phyloP scores from a whole-genome alignment of 2,113 vertebrate genomes.

The Calidris pygmaea region DNA sequence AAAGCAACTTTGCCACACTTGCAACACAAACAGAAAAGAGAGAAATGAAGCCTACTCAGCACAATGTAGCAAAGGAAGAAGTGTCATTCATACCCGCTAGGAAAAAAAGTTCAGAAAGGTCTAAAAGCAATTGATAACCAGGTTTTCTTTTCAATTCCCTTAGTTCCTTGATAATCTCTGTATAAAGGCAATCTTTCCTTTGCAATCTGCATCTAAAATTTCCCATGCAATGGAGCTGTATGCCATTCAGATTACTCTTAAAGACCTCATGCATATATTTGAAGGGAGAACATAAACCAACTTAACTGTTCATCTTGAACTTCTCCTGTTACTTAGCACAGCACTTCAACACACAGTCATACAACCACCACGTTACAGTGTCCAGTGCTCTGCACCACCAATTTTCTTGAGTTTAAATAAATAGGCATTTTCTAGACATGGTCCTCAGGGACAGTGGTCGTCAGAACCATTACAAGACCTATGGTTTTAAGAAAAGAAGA shows the following conservation, averaged over 20 bases:
- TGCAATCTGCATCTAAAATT: not conserved
- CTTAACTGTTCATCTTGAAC: not conserved
- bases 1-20: not conserved
- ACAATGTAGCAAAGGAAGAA: not conserved
- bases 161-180: not conserved
- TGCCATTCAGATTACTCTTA: not conserved
- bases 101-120: not conserved
- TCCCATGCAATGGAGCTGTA: not conserved
- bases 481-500: accelerated
- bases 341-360: not conserved
- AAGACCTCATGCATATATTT: not conserved
- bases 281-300: not conserved
- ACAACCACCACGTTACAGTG: not conserved
- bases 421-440: not conserved
- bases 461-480: not conserved
- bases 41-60: not conserved
- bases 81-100: not conserved
- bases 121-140: not conserved
- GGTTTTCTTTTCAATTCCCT: not conserved
- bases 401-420: not conserved
- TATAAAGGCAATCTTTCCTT: not conserved
- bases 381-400: not conserved
- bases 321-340: not conserved
- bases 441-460: not conserved
- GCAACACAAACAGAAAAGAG: not conserved